phyloP scores from a whole-genome alignment of 1,140 invertebrate genomes.

The Heliconius congener region DNA sequence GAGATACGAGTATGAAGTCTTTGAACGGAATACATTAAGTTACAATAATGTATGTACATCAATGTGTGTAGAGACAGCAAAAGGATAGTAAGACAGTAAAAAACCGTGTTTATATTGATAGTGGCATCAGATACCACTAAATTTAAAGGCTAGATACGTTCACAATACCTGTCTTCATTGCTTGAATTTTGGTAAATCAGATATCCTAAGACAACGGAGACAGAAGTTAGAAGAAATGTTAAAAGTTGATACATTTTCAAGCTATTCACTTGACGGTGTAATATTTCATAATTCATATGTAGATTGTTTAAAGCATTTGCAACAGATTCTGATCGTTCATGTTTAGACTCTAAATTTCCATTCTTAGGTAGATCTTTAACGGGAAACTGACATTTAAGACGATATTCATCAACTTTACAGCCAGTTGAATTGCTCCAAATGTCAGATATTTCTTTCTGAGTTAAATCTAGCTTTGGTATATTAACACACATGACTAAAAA shows the following conservation, averaged over 20 bases:
- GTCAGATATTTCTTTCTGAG: slow-evolving; percentile 64
- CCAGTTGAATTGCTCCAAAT: slow-evolving; percentile 72
- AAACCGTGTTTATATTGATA: slow-evolving; percentile 37
- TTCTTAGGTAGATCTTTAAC: slow-evolving; percentile 61
- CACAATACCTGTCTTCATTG: slow-evolving; percentile 55
- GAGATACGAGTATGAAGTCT: slow-evolving; percentile 26
- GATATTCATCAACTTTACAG: slow-evolving; percentile 73
- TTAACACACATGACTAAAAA: slow-evolving; percentile 76
- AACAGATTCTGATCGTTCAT: slow-evolving; percentile 52
- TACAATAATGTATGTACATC: slow-evolving; percentile 54
- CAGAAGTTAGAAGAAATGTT: slow-evolving; percentile 53
- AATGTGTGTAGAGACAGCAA: slow-evolving; percentile 47
- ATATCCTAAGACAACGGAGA: slow-evolving; percentile 56
- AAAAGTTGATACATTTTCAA: slow-evolving; percentile 62
- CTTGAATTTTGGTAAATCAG: slow-evolving; percentile 57
- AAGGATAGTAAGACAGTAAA: slow-evolving; percentile 42
- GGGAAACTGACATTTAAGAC: slow-evolving; percentile 74
- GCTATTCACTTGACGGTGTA: slow-evolving; percentile 56
- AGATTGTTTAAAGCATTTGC: slow-evolving; percentile 58
- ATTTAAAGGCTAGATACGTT: slow-evolving; percentile 60
- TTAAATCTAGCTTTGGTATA: slow-evolving; percentile 62
- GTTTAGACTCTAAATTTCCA: slow-evolving; percentile 50
- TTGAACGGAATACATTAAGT: slow-evolving; percentile 43
- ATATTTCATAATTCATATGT: slow-evolving; percentile 58
- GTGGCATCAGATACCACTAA: slow-evolving; percentile 58